Evolutionary conservation across 2,888 invertebrate species (phyloP), one percentile per base, ranked within the genome.

Genomic region (Romanomermis culicivorax): DNA sequence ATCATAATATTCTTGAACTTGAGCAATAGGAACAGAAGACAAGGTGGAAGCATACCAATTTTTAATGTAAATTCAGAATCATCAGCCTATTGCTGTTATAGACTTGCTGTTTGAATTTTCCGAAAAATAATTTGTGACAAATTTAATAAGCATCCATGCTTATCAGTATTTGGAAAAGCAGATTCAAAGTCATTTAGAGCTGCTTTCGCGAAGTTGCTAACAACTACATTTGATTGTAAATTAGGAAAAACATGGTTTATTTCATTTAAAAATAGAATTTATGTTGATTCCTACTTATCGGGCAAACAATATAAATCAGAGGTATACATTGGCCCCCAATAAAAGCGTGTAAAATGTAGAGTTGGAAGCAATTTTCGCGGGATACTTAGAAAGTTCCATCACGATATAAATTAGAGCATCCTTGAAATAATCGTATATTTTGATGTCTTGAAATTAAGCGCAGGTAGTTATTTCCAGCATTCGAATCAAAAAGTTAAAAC

Each of bases 281-380:
- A 27, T 49, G 27, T 49, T 29, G 26, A 17, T 24, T 51, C 25
- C 27, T 11, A 17, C 25, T 52, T 52, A 29, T 52, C 42, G 11
- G 52, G 52, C 25, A 52, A 43, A 11, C 45, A 43, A 17, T 47
- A 20, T 27, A 53, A 4, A 53, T 26, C 2, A 49, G 17, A 3
- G 53, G 53, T 17, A 53, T 7, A 11, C n/a, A 17, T 4, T 20
- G 4, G 25, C 27, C 26, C 3, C 25, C 17, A 14, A 50, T 47
- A 24, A 53, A 50, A 17, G 11, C 26, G 49, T 53, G 53, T 17
- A 53, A 14, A 26, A 47, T 53, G 26, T 53, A 53, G 7, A 53
- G 26, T 25, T 53, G 53, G n/a, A 14, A 23, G 27, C 49, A 53
- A 17, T 20, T 47, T 20, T n/a, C 20, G 2, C 47, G 53, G 4